These are phyloP conservation scores for Balearica regulorum DNA, from an alignment of 2,797 vertebrate species.

Conservation along the genomic window DNA sequence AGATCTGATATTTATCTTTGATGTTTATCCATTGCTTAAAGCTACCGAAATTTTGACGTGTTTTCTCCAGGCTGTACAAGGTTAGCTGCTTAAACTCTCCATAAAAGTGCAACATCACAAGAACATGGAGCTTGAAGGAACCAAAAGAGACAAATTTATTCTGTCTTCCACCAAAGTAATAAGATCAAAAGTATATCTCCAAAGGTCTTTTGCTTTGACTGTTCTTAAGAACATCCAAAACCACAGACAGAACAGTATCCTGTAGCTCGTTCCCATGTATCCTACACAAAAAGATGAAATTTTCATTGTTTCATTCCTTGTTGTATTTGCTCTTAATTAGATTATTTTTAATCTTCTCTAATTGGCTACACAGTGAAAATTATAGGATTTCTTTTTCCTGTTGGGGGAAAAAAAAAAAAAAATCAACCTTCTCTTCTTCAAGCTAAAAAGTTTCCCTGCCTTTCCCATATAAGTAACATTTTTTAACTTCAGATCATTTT, in stretches of 20 bases:
- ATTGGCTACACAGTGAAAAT: not conserved
- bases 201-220: not conserved
- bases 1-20: not conserved
- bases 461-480: not conserved
- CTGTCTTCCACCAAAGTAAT: not conserved
- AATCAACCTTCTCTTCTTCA: not conserved
- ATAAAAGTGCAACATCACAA: not conserved
- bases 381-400: not conserved
- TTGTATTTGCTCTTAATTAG: not conserved
- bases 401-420: not conserved
- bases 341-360: not conserved
- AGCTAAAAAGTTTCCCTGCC: accelerated
- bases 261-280: not conserved
- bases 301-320: not conserved
- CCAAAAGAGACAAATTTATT: not conserved
- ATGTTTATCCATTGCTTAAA: not conserved
- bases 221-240: not conserved
- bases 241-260: not conserved
- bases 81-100: not conserved
- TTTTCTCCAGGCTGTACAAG: not conserved
- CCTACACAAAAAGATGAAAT: not conserved
- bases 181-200: not conserved
- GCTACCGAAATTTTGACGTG: not conserved
- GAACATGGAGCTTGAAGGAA: not conserved
- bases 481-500: not conserved